Evolutionary conservation across 2,113 vertebrate genomes (phyloP).

Genomic region (Ranitomeya variabilis): DNA sequence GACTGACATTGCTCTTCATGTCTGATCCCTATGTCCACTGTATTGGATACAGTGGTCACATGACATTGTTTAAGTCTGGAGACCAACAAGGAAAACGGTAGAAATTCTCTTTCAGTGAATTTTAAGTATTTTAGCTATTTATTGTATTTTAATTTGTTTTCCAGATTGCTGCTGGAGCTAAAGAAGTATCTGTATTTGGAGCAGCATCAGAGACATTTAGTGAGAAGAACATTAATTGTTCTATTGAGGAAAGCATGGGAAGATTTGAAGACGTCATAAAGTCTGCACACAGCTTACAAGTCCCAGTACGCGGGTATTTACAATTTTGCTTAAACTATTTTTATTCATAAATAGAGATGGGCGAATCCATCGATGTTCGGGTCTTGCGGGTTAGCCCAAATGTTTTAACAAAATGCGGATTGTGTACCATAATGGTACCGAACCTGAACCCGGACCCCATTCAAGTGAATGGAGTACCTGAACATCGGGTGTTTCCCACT

Average conservation of each 20-base stretch:
- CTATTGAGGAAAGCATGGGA: constrained; percentile 90
- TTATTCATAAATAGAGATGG: not conserved
- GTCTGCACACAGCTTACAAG: constrained; percentile 78
- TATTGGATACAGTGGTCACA: too few species aligned
- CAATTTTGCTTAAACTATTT: not conserved
- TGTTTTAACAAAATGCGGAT: too few species aligned
- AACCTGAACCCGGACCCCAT: too few species aligned
- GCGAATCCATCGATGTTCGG: too few species aligned
- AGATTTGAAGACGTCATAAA: constrained; percentile 85
- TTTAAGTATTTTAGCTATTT: not conserved
- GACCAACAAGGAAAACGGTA: too few species aligned
- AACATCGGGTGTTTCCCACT: too few species aligned
- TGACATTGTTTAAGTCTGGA: too few species aligned
- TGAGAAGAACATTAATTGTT: constrained; percentile 92
- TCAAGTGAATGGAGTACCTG: too few species aligned
- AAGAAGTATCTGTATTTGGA: constrained; percentile 90
- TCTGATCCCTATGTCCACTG: too few species aligned
- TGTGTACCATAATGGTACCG: too few species aligned
- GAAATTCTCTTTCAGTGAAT: not conserved
- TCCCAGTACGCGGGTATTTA: constrained; percentile 88
- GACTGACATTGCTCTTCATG: too few species aligned
- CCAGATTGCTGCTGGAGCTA: constrained; percentile 89
- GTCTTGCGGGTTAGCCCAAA: too few species aligned
- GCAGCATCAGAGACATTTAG: constrained; percentile 91
- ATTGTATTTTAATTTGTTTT: constrained; percentile 58